These are phyloP conservation scores for Metallyticus violacea DNA, from an alignment of 2,888 invertebrate genomes.

Conservation along the genomic window DNA sequence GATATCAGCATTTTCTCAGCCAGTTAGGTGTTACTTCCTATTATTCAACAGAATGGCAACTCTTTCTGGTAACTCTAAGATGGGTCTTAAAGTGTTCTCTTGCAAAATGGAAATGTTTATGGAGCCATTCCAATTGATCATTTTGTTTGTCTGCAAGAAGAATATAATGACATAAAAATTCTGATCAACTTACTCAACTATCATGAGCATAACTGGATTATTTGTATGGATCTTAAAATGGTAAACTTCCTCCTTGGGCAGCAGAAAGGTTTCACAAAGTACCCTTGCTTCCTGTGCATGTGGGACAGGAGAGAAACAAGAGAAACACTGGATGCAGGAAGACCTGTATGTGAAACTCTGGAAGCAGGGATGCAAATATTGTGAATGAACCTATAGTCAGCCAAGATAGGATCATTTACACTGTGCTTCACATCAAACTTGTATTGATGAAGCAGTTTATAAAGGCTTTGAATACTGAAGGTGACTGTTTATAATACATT, in stretches of 20 bases:
- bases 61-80: background rate
- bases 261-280: background rate
- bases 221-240: background rate
- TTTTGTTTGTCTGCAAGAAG: background rate
- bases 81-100: background rate
- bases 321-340: background rate
- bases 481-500: background rate
- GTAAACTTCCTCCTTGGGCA: background rate
- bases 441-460: background rate
- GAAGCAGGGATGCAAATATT: background rate
- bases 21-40: background rate
- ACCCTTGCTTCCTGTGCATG: background rate
- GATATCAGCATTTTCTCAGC: background rate
- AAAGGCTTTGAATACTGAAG: background rate
- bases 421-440: background rate
- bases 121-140: background rate
- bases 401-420: background rate
- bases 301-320: background rate
- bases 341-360: background rate
- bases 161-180: background rate
- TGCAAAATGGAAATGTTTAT: background rate
- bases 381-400: background rate
- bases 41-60: background rate
- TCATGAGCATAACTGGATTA: background rate
- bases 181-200: background rate